A percentile compares a stretch with the other conserved stretches of the same genome.
Conservation (phyloP, 2,113 vertebrate genomes). For the Erinaceus europaeus region DNA sequence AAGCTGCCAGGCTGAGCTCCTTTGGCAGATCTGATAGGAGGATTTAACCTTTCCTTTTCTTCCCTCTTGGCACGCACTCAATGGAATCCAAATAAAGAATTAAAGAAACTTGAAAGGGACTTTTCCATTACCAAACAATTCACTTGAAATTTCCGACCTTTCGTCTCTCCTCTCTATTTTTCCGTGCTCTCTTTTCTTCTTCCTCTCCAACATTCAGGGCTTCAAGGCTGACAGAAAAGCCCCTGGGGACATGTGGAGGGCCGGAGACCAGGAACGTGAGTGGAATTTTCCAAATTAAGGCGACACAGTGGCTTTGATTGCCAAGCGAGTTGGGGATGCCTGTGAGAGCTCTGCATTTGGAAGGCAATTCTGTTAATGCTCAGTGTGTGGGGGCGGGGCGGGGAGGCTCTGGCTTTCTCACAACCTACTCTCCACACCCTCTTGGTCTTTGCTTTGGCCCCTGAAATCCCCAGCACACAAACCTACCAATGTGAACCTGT, state of each 20-base stretch:
- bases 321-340: not conserved
- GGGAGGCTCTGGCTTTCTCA: not conserved
- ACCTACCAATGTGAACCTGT: no score
- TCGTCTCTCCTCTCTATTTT: conserved; percentile 27
- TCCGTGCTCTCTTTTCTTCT: conserved; percentile 14
- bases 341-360: conserved; percentile 19
- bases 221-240: conserved; percentile 43
- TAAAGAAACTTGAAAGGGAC: conserved; percentile 60
- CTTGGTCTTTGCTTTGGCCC: not conserved
- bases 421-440: no score
- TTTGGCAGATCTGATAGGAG: conserved; percentile 68
- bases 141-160: conserved; percentile 65
- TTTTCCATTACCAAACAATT: conserved; percentile 71
- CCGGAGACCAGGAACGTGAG: conserved; percentile 9
- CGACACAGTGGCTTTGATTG: conserved; percentile 2
- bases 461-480: no score
- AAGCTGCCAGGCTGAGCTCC: conserved; percentile 40
- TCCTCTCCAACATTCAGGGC: conserved; percentile 26
- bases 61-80: conserved; percentile 54
- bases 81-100: conserved; percentile 70
- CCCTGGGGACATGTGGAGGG: conserved; percentile 8
- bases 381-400: not conserved
- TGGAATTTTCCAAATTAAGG: conserved; percentile 76
- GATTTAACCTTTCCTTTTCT: conserved; percentile 73
- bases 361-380: not conserved